phyloP scores from a whole-genome alignment of 2,113 vertebrate genomes.

The Genyomyrus donnyi region DNA sequence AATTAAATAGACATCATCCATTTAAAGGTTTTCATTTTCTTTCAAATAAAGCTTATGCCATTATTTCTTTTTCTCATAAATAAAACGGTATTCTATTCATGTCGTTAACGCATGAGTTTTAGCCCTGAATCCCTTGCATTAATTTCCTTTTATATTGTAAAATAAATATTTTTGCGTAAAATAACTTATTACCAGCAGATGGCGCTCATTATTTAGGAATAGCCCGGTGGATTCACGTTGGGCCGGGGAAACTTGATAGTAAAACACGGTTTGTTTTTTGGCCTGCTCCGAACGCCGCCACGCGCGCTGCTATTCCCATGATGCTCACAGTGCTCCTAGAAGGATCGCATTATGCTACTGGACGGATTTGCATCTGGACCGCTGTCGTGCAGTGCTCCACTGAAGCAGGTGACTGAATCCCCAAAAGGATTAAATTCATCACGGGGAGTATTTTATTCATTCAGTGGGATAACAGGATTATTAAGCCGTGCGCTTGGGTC shows the following conservation, averaged over 20 bases:
- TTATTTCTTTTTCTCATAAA: background rate
- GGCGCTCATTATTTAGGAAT: conserved; percentile 16
- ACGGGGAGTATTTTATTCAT: background rate
- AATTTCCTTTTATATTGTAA: background rate
- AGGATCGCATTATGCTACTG: background rate
- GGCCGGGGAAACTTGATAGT: background rate
- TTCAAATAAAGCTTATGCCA: background rate
- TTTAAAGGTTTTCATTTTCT: background rate
- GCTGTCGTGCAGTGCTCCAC: background rate
- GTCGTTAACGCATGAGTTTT: background rate
- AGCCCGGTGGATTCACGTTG: background rate
- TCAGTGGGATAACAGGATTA: background rate
- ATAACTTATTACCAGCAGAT: conserved; percentile 6
- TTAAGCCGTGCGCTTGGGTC: background rate
- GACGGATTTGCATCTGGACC: background rate
- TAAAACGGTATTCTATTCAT: background rate
- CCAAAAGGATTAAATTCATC: background rate
- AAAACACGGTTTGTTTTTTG: background rate
- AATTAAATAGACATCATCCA: background rate
- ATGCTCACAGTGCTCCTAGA: background rate
- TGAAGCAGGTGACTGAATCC: background rate
- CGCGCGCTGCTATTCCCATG: background rate
- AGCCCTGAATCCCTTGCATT: background rate
- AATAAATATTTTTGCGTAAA: background rate
- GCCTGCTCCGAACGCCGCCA: background rate